Conservation (phyloP, 2,888 invertebrate genomes). For the Watsonalla binaria region DNA sequence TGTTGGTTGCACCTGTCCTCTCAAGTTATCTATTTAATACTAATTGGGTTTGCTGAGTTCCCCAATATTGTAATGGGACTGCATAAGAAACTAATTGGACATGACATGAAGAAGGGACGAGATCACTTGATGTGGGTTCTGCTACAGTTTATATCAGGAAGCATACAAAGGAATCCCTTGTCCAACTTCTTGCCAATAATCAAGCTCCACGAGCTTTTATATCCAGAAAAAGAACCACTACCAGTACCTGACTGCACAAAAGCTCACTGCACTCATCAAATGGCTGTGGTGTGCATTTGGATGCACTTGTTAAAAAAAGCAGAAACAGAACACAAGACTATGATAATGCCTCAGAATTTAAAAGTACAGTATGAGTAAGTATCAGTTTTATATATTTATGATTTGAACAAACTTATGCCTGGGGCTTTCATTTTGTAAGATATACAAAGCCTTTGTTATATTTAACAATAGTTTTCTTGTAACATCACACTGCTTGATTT, state of each 20-base stretch:
- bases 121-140: constrained; percentile 99
- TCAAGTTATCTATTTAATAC: constrained; percentile 95
- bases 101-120: constrained; percentile 91
- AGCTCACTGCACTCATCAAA: constrained; percentile 91
- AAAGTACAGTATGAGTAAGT: constrained; percentile 90
- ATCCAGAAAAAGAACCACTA: constrained; percentile 93
- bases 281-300: constrained; percentile 98
- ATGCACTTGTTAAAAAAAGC: constrained; percentile 97
- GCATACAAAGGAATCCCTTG: constrained; percentile 94
- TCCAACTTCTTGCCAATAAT: constrained; percentile 94
- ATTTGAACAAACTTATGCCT: background rate
- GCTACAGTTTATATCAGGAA: constrained; percentile 97
- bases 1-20: constrained; percentile 96
- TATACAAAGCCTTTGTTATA: no score
- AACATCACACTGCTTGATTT: no score
- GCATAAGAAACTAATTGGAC: constrained; percentile 88
- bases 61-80: constrained; percentile 94
- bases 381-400: constrained; percentile 5
- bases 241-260: constrained; percentile 93
- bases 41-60: constrained; percentile 96
- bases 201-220: constrained; percentile 93
- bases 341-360: constrained; percentile 89
- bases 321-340: constrained; percentile 89
- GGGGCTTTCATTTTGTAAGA: background rate
- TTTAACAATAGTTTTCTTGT: no score